Evolutionary conservation across 2,797 vertebrate species (phyloP), one percentile per base, ranked within the genome.

Genomic region (Catostomus latipinnis): DNA sequence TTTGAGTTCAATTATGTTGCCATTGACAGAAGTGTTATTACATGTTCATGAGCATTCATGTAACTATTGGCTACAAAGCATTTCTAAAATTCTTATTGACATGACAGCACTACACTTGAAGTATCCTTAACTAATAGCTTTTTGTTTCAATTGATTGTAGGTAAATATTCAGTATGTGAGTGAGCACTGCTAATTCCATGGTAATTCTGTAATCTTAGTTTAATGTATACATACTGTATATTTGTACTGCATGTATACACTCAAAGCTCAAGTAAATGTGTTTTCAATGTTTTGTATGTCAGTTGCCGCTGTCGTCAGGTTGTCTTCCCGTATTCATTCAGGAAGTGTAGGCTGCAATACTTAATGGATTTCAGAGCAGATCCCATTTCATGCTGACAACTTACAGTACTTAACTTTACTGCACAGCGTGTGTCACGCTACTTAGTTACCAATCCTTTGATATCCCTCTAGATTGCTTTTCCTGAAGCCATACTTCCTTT

Each of bases 401-500:
- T 81, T 70, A 75, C 60, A 74, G 45, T 86, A 83, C 84, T 76
- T 67, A 80, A 76, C 86, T 83, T 84, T 84, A 86, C 60, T 71
- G 63, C 86, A 85, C 82, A 83, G 70, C 70, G 60, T 91, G 88
- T 87, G 63, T 85, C 76, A 54, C 62, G 81, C 67, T 80, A 49
- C 89, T 79, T 86, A 88, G 91, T 91, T 89, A 90, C 77, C 81
- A 86, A 86, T 82, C 46, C 84, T 88, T 82, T 78, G 72, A 87
- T 86, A 87, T 84, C 79, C 74, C 82, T 87, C 85, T 82, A 67
- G 11, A 49, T 68, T 82, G 79, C 86, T 85, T 77, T 86, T 77
- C 76, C 78, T 85, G 82, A 14, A 85, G 34, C 34, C 34, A 34
- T 34, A 34, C 34, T 34, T 34, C 34, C 34, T 34, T 34, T 34